Base-by-base conservation (phyloP, 1,140 invertebrate species). In the Phymorhynchus buccinoides region DNA sequence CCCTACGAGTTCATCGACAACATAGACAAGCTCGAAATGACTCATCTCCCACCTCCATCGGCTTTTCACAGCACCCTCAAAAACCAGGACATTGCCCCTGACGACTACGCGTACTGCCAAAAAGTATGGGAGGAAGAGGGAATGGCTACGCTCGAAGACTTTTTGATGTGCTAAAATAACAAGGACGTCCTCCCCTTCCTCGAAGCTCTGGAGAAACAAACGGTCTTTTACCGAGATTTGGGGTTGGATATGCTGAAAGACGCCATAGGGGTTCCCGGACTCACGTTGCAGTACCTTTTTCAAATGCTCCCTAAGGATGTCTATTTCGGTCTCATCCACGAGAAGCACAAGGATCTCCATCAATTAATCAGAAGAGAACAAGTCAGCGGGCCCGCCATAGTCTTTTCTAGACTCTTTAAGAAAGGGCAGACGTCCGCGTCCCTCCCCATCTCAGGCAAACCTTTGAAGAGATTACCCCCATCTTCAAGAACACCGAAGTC, bases 321-420 rank as follows among this genome's bases (percentile, higher is more conserved):
- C 0, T 80, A 32, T 35, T 86, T 89, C 42, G 73, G 78, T 27
- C 66, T 88, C 27, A 78, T 88, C 62, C 78, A 83, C 48, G 66
- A 84, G 41, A 84, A 83, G 18, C 62, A 88, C 79, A 85, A 78
- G n/a, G 84, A 85, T 83, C 44, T 88, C 18, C 83, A 87, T 48
- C 48, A 84, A 32, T 68, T 80, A 2, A 52, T 89, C 6, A 78
- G 86, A n/a, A 41, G 80, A 14, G 83, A 87, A 39, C 84, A 88
- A 16, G 73, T 84, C 6, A 85, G 87, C 16, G 80, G 87, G 18
- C 87, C 86, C 1, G 80, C 83, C 6, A 85, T 88, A 18, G 78
- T 89, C 18, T 89, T 89, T 41, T 41, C 71, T 77, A 75, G 88
- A 3, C 86, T 86, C 71, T 87, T 87, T n/a, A 87, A 89, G 37